These are phyloP conservation scores for Pseudomyrmex gracilis DNA, from an alignment of 1,140 invertebrate species.

Conservation along the genomic window DNA sequence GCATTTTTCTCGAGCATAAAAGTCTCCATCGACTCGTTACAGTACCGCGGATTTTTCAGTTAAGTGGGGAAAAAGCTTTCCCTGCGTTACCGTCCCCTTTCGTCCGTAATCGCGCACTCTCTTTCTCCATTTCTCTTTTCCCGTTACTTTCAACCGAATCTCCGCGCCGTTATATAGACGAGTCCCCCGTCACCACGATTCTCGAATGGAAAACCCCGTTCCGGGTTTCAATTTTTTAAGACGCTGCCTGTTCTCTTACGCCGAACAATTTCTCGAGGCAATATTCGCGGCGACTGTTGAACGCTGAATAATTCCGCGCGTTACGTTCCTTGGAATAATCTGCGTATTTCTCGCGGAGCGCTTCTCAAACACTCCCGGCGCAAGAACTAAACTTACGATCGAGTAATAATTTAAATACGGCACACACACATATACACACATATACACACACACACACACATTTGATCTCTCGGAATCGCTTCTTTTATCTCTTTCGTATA, in stretches of 20 bases:
- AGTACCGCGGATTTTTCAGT: not conserved
- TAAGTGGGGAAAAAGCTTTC: conserved; percentile 22
- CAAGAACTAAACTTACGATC: not conserved
- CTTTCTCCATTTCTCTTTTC: not conserved
- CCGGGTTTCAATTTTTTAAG: conserved; percentile 27
- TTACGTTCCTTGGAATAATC: not conserved
- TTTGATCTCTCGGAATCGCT: not conserved
- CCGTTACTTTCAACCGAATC: not conserved
- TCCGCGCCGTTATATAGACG: not conserved
- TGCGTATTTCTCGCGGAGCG: not conserved
- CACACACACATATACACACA: too few relatives aligned
- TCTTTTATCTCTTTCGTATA: not conserved
- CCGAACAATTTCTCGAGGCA: not conserved
- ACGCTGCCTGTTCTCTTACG: not conserved
- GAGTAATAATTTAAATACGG: not conserved
- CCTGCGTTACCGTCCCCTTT: not conserved
- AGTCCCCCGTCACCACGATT: not conserved
- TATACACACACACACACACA: too few relatives aligned
- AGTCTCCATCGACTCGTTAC: conserved; percentile 34
- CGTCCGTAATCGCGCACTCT: not conserved
- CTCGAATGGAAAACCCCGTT: not conserved
- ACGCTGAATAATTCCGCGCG: conserved; percentile 17
- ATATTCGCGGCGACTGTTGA: not conserved
- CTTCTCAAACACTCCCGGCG: not conserved
- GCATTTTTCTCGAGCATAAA: conserved; percentile 17